phyloP scores from a whole-genome alignment of 2,113 vertebrate species.

The Anguilla rostrata region DNA sequence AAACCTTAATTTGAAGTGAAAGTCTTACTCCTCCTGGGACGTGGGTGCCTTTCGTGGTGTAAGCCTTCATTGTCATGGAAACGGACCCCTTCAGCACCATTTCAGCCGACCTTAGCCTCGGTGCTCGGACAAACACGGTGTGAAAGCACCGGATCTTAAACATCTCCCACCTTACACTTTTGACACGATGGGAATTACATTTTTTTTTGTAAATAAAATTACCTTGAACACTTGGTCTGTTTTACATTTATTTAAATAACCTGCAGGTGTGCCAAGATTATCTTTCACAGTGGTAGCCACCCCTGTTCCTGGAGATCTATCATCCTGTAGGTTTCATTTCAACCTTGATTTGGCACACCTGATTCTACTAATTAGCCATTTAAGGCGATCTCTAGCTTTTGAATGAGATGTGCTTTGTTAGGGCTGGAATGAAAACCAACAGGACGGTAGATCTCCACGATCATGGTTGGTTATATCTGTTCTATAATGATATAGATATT shows the following conservation, averaged over 20 bases:
- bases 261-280: neutral
- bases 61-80: neutral
- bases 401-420: no score
- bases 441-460: no score
- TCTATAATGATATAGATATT: no score
- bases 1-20: neutral
- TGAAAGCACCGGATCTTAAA: neutral
- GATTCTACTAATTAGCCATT: no score
- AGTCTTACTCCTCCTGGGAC: neutral
- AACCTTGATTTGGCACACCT: no score
- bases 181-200: neutral
- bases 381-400: no score
- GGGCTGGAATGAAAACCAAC: no score
- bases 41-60: neutral
- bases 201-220: neutral
- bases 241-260: neutral
- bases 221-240: neutral
- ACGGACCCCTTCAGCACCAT: neutral
- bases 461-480: no score
- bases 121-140: neutral
- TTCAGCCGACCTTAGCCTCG: constrained; percentile 5
- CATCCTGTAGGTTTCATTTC: no score
- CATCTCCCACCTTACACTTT: neutral
- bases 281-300: no score
- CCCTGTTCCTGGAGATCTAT: no score